Evolutionary conservation across 2,113 vertebrate species (phyloP).

Genomic region (Rousettus leschenaultii): DNA sequence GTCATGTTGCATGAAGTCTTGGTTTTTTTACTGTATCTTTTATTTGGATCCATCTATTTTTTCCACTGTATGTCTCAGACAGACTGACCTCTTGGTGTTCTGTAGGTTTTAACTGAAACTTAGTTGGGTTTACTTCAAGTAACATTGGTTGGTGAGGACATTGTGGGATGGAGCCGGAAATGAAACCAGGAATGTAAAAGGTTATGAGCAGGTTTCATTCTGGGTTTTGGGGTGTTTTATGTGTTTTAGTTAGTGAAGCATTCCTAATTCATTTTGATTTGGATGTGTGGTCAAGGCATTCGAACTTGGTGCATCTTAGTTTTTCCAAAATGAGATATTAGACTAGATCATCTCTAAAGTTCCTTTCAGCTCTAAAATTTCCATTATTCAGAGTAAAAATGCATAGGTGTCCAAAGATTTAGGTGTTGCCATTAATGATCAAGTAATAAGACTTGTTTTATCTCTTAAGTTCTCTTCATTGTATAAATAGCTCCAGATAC

Average conservation of each 20-base stretch:
- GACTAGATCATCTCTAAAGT: background rate
- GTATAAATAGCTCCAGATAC: background rate
- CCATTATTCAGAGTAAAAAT: background rate
- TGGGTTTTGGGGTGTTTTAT: background rate
- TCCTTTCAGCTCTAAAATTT: background rate
- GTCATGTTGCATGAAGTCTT: background rate
- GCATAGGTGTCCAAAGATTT: background rate
- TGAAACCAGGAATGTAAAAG: background rate
- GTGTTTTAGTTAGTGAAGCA: background rate
- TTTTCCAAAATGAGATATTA: background rate
- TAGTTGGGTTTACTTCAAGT: background rate
- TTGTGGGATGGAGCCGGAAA: background rate
- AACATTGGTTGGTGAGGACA: background rate
- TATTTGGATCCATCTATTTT: background rate
- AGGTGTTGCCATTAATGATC: background rate
- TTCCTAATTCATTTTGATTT: background rate
- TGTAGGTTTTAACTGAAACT: conserved; percentile 23
- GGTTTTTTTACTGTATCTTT: background rate
- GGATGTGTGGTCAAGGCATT: background rate
- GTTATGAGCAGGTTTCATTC: background rate
- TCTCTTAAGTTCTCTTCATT: conserved; percentile 3
- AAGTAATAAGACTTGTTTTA: background rate
- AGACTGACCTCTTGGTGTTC: background rate
- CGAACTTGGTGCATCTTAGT: background rate
- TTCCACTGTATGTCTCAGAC: background rate